These are phyloP conservation scores for Sialis lutaria DNA, from an alignment of 2,888 invertebrate genomes.

Conservation along the genomic window DNA sequence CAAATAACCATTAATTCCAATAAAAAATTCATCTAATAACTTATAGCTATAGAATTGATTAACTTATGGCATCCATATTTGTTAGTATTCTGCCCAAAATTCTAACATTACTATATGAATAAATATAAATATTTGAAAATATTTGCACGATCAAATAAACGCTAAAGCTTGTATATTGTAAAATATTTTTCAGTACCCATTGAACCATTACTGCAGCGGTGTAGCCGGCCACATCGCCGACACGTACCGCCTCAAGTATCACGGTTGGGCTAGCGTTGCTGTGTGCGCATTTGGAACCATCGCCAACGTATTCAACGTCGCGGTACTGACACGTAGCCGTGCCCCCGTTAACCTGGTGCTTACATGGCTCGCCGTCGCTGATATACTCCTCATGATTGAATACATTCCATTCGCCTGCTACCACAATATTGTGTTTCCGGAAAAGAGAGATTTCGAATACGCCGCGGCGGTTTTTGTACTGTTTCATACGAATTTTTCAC, in stretches of 20 bases:
- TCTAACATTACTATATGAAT: too few relatives aligned
- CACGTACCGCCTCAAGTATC: slow-evolving; percentile 46
- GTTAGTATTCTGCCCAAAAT: too few relatives aligned
- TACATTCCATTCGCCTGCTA: slow-evolving; percentile 60
- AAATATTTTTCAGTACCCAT: too few relatives aligned
- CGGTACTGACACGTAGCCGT: slow-evolving; percentile 62
- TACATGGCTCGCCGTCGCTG: slow-evolving; percentile 71
- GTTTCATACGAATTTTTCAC: slow-evolving; percentile 68
- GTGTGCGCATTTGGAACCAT: slow-evolving; percentile 78
- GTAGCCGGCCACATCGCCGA: slow-evolving; percentile 37
- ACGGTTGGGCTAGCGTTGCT: slow-evolving; percentile 67
- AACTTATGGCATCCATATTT: too few relatives aligned
- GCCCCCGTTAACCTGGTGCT: slow-evolving; percentile 78
- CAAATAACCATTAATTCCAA: too few relatives aligned
- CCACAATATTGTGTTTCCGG: slow-evolving; percentile 44
- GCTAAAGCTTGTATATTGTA: too few relatives aligned
- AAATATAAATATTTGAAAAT: too few relatives aligned
- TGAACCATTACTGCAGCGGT: slow-evolving; percentile 36
- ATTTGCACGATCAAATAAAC: too few relatives aligned
- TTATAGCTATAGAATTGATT: too few relatives aligned
- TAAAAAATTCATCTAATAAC: too few relatives aligned
- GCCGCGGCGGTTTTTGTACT: slow-evolving; percentile 56
- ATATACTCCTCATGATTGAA: slow-evolving; percentile 80
- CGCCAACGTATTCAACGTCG: slow-evolving; percentile 73
- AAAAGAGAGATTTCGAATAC: slow-evolving; percentile 47